phyloP scores from a whole-genome alignment of 2,797 vertebrate genomes.

The Rhinophrynus dorsalis region DNA sequence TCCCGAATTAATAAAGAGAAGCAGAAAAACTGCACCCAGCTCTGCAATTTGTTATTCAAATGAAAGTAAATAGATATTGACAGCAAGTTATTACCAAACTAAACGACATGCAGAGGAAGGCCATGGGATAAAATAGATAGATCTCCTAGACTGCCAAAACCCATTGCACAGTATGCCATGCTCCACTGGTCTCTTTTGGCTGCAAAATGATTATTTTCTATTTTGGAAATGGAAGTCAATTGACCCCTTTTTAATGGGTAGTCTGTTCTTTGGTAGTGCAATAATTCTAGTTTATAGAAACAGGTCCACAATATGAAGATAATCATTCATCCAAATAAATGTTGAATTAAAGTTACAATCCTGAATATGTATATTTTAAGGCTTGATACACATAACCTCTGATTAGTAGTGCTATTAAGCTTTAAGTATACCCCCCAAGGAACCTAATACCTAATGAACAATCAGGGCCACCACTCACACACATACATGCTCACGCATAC shows the following conservation, averaged over 20 bases:
- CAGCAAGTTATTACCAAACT: constrained; percentile 13
- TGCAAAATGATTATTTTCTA: constrained; percentile 9
- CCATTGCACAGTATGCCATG: constrained; percentile 11
- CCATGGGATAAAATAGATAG: not conserved
- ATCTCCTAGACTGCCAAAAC: constrained; percentile 6
- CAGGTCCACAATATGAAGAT: not conserved
- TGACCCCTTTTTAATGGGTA: constrained; percentile 32
- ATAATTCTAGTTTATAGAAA: constrained; percentile 16
- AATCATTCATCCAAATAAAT: not conserved
- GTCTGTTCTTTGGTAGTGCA: not conserved
- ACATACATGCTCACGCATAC: not conserved
- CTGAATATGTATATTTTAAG: not conserved
- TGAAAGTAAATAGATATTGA: constrained; percentile 34
- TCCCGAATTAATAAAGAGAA: no score
- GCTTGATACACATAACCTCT: not conserved
- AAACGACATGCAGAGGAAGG: constrained; percentile 9
- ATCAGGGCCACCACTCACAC: not conserved
- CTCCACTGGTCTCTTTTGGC: not conserved
- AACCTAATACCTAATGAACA: constrained; percentile 9
- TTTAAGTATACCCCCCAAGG: constrained; percentile 20
- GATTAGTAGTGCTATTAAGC: constrained; percentile 3
- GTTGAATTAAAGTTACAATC: no score
- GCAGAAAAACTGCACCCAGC: not conserved
- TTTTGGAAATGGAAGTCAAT: constrained; percentile 33
- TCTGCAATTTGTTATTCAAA: constrained; percentile 21